Base-by-base conservation (phyloP, 1,140 invertebrate genomes). In the Leptopilina clavipes region DNA sequence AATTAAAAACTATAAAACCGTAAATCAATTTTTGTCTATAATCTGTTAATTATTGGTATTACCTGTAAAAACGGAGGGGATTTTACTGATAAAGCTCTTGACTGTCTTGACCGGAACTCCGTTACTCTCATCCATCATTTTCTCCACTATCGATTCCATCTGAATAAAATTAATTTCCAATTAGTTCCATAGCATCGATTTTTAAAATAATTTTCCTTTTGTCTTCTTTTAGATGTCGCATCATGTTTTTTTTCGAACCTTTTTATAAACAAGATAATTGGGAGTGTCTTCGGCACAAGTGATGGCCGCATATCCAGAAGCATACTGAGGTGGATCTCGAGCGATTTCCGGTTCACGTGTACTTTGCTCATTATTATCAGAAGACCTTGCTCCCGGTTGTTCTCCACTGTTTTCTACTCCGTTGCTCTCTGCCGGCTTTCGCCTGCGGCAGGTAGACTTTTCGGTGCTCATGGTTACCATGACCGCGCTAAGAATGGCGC, bases 81-180 rank as follows among this genome's bases (percentile, higher is more conserved):
- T 98, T 93, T 99, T 99, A 48, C 97, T 97, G 96, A 99, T 98
- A 88, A 99, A 99, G 86, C 95, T 98, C 91, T 99, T 99, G 5
- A 99, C 98, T 2, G 98, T 99, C 82, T 95, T 93, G 0, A 99
- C 98, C 1, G 97, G 97, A 2, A 99, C 97, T 17, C 98, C 98
- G 11, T 92, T 94, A 18, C 93, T 93, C 90, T 98, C 97, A 87
- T 98, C 96, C 91, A 99, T 96, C 98, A 99, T 99, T 90, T 94
- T 95, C 82, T 98, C 97, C 18, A 99, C 94, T 19, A 99, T 96
- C 18, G 93, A 92, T 88, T 99, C 98, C 97, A 99, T 99, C 97
- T 99, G 86, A 12, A 91, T 52, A 72, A n/a, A n/a, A 45, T 48
- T 44, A 44, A 48, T 74, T 40, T 43, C 18, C 19, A 54, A 14